Base-by-base conservation (phyloP, 2,113 vertebrate genomes). In the Theropithecus gelada region DNA sequence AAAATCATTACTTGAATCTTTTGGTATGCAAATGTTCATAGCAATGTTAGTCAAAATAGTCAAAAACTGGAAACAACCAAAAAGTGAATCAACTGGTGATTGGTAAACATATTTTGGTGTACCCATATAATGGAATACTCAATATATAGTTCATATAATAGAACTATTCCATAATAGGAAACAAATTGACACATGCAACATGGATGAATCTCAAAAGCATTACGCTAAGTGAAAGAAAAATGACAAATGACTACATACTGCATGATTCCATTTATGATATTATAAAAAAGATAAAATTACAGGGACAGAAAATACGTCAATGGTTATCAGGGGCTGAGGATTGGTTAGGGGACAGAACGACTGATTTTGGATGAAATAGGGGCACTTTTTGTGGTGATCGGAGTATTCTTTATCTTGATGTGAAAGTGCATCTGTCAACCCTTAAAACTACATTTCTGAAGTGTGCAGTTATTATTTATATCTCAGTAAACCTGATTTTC, bases 1-100 rank as follows among this genome's bases (percentile, higher is more conserved):
- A 88, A 86, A 96, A 81, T 27, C 38, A 81, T 66, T 86, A 78
- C 20, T 93, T 87, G 57, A 92, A 32, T 70, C 50, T 82, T 61
- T 79, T 83, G 17, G 13, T n/a, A 16, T 48, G 90, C 35, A 73
- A 57, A 83, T 35, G 16, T 38, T 83, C 27, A 18, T 2, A 68
- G 57, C 48, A 68, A 27, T 68, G n/a, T 86, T 66, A 68, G 25
- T 50, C 88, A 23, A 66, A 79, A 25, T 3, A 35, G 38, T 70
- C 22, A 90, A 76, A 85, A 91, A 57, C 30, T 68, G 12, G n/a
- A 32, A 88, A 80, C 8, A 92, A 79, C 16, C 22, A 55, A 94
- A 90, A 38, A 38, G 35, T 18, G 23, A 4, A 70, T 55, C n/a
- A 20, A 16, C 22, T 25, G 27, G 48, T 43, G 40, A 84, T 7